Base-by-base conservation (phyloP, 2,888 invertebrate species). In the Polietes domitor region DNA sequence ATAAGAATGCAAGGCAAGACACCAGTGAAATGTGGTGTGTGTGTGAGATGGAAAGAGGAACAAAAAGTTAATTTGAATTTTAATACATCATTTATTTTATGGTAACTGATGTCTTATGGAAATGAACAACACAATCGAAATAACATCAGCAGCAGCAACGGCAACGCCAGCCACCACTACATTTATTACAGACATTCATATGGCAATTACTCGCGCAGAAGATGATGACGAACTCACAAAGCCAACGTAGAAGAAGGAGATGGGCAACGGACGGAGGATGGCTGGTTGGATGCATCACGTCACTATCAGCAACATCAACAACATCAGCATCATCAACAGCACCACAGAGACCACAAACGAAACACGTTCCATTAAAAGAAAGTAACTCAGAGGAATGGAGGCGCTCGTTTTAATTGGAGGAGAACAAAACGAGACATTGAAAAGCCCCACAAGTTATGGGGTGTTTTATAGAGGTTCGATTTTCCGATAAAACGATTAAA, bases 51-150 rank as follows among this genome's bases (percentile, higher is more conserved):
- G 32, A 61, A 17, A 61, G 9, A 65, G 41, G 37, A 37, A 37
- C 61, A 74, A 58, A 53, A 53, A 77, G 70, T 83, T 75, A 72
- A 80, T 83, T 77, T 83, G 83, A 80, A 83, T 83, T 83, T 83
- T 83, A 83, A 83, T 83, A 77, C 77, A 74, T 77, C 77, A 80
- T 83, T 83, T 80, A 77, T 80, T 80, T 83, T 74, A 77, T 83
- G 80, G 50, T 73, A 65, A 68, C 61, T 80, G 74, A 47, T 28
- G 32, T 70, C 47, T 26, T 26, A 70, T 47, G 47, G 24, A 41
- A 41, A 47, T 24, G 43, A 70, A 37, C 5, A 37, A 43, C 41
- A 43, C 58, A 58, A 58, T 58, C 58, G 58, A 10, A 24, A 26
- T 12, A 58, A 58, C 58, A 58, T 58, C 58, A 24, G 15, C 58